These are phyloP conservation scores for Micromys minutus DNA, from an alignment of 2,113 vertebrate genomes.

Conservation along the genomic window DNA sequence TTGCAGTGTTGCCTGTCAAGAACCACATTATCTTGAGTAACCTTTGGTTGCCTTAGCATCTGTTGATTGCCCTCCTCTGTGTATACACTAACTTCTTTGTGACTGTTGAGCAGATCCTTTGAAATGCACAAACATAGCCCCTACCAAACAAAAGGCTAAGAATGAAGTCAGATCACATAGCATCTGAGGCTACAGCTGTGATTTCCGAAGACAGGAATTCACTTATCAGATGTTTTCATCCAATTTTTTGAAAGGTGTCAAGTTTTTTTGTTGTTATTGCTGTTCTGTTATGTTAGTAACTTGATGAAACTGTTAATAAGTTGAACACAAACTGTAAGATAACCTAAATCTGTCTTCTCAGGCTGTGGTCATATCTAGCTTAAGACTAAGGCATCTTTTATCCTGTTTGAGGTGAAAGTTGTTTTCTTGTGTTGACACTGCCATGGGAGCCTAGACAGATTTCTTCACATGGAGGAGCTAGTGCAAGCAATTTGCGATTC, in stretches of 20 bases:
- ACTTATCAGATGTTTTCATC: neutral
- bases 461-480: conserved; percentile 21
- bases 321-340: neutral
- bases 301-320: neutral
- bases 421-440: neutral
- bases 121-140: neutral
- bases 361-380: neutral
- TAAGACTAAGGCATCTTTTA: neutral
- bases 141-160: neutral
- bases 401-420: neutral
- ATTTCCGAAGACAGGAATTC: neutral
- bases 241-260: neutral
- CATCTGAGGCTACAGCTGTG: neutral
- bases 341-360: neutral
- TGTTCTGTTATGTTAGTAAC: neutral
- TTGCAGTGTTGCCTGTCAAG: neutral
- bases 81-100: neutral
- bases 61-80: neutral
- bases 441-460: neutral
- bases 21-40: neutral
- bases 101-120: neutral
- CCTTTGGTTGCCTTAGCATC: neutral
- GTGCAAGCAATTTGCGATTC: neutral
- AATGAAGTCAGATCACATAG: neutral
- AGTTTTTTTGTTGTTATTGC: neutral